Base-by-base conservation (phyloP, 2,888 invertebrate species). In the Steinernema scapterisci region DNA sequence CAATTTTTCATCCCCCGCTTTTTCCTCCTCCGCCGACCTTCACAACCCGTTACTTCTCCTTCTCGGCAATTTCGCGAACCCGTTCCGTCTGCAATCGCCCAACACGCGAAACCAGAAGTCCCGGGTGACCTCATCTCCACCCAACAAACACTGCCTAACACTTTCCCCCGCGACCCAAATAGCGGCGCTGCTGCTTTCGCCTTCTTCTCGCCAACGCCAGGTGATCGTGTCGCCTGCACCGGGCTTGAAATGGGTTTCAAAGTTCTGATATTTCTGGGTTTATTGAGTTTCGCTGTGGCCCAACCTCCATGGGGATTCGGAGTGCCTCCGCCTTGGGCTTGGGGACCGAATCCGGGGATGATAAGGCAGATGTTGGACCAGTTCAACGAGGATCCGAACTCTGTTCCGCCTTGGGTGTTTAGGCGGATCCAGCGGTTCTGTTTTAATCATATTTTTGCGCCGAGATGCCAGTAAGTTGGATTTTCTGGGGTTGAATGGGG, bases 381-480 rank as follows among this genome's bases (percentile, higher is more conserved):
- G 16, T 63, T 63, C 16, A 63, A 63, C 31, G 31, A 63, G 31
- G 63, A 63, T 13, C 63, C 63, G 27, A 27, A 3, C 5, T 63
- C 63, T 5, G 63, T 63, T 27, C 38, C 63, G 2, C 63, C 63
- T 7, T 63, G 63, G 63, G 63, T 63, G 25, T 63, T 63, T 16
- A 25, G 63, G 2, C 27, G 63, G 25, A 63, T 63, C n/a, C 63
- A 63, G 31, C 27, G 63, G 27, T 63, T 63, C 63, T 63, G 63
- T 31, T 63, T 63, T 27, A 63, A 63, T 27, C 63, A 63, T 27
- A 13, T 31, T 27, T 63, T 63, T 27, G 63, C 63, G 1, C 63
- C 63, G 21, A 25, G 63, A 31, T 63, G 63, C 63, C 63, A 63
- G 63, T 63, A 31, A 16, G 63, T 54, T 38, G 38, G 38, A 6